Conservation (phyloP, 2,113 vertebrate species). For the Paralichthys olivaceus region DNA sequence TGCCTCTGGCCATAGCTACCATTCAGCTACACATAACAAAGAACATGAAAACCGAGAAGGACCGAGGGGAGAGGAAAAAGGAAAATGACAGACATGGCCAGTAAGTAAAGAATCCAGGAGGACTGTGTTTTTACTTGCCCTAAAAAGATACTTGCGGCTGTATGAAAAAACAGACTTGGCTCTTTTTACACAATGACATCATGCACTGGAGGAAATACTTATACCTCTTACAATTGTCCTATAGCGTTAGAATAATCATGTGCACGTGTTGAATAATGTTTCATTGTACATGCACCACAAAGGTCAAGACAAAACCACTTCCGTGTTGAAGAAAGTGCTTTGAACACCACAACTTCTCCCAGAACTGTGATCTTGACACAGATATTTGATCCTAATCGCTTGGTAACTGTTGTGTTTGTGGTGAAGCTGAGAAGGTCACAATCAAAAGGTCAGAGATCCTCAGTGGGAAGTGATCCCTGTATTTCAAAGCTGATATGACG, state of each 20-base stretch:
- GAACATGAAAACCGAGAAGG: slow-evolving; percentile 44
- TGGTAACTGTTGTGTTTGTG: not conserved
- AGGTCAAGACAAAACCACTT: too few relatives aligned
- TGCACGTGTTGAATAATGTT: not conserved
- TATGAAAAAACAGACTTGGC: slow-evolving; percentile 19
- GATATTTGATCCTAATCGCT: slow-evolving; percentile 8
- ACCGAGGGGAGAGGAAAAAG: slow-evolving; percentile 1
- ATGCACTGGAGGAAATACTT: not conserved
- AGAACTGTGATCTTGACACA: not conserved
- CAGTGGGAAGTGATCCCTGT: slow-evolving; percentile 15
- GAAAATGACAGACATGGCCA: slow-evolving; percentile 38
- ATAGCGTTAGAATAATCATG: not conserved
- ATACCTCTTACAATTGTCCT: not conserved
- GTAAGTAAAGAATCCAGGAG: slow-evolving; percentile 32
- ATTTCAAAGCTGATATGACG: slow-evolving; percentile 8
- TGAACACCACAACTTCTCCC: not conserved
- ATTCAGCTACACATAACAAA: slow-evolving; percentile 48
- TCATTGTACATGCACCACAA: too few relatives aligned
- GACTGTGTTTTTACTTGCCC: slow-evolving; percentile 64
- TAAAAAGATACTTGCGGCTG: slow-evolving; percentile 28
- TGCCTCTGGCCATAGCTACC: slow-evolving; percentile 40
- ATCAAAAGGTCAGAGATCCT: slow-evolving; percentile 46
- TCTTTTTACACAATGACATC: slow-evolving; percentile 19
- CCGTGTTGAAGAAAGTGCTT: not conserved
- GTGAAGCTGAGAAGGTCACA: slow-evolving; percentile 2